A percentile compares a stretch with the other conserved stretches of the same genome.
Conservation (phyloP, 1,140 invertebrate genomes). For the Lepidurus packardi region DNA sequence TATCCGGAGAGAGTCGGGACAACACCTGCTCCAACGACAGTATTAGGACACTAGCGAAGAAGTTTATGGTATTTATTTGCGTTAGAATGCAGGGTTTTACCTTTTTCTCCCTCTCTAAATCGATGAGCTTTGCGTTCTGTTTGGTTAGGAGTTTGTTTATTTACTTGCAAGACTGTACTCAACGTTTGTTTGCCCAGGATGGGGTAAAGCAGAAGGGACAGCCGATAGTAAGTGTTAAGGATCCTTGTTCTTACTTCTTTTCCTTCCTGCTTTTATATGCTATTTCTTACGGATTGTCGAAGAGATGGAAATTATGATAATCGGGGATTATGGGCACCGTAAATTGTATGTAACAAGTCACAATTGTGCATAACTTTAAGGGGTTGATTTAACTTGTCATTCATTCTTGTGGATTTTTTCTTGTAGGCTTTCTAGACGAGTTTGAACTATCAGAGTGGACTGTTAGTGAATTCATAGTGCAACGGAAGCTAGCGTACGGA, state of each 20-base stretch:
- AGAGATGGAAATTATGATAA: too few species aligned
- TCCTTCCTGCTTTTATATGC: not conserved
- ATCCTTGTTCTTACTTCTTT: not conserved
- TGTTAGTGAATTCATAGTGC: too few species aligned
- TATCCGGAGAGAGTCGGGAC: not conserved
- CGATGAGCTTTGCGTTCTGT: conserved; percentile 21
- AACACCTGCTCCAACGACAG: not conserved
- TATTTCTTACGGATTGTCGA: too few species aligned
- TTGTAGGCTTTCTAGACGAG: too few species aligned
- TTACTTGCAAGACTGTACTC: not conserved
- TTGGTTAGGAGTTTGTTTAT: conserved; percentile 19
- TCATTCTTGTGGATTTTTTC: too few species aligned
- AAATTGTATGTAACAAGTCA: too few species aligned
- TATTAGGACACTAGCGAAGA: not conserved
- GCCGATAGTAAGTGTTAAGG: not conserved
- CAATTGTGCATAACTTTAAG: too few species aligned
- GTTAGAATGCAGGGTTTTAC: not conserved
- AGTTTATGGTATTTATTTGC: not conserved
- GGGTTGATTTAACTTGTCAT: too few species aligned
- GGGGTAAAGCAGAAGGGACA: not conserved
- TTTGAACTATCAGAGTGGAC: too few species aligned
- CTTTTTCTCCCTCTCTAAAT: not conserved
- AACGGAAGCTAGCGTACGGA: too few species aligned
- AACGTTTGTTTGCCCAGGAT: not conserved
- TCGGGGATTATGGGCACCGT: too few species aligned